A percentile compares a stretch with the other conserved stretches of the same genome.
phyloP scores from a whole-genome alignment of 2,797 vertebrate species.

The Sebastes matsubarae region DNA sequence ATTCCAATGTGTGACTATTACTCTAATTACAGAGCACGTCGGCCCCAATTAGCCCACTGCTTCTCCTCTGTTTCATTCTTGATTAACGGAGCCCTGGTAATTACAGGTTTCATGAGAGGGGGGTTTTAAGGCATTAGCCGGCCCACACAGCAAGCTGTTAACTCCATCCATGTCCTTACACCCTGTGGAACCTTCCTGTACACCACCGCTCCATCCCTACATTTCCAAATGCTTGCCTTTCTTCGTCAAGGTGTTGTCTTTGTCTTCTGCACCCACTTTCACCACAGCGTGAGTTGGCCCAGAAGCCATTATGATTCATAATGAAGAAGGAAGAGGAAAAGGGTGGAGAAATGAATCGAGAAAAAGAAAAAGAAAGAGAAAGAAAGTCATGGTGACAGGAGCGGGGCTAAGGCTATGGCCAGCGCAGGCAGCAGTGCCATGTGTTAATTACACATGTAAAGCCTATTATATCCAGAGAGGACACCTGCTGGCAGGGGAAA shows the following conservation, averaged over 20 bases:
- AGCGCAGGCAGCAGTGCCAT: constrained; percentile 78
- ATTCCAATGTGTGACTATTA: constrained; percentile 89
- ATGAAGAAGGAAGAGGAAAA: constrained; percentile 55
- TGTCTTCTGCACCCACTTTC: constrained; percentile 48
- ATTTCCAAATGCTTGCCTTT: constrained; percentile 34
- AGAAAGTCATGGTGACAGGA: constrained; percentile 65
- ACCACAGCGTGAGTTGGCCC: constrained; percentile 46
- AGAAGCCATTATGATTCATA: constrained; percentile 57
- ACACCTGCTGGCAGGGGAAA: constrained; percentile 96
- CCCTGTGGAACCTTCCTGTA: constrained; percentile 5
- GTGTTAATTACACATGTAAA: constrained; percentile 97
- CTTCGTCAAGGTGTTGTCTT: constrained; percentile 53
- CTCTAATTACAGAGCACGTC: constrained; percentile 90
- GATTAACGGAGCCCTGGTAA: constrained; percentile 88
- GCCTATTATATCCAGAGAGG: constrained; percentile 93
- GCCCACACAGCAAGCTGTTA: constrained; percentile 82
- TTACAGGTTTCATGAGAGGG: constrained; percentile 78
- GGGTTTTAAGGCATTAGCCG: constrained; percentile 69
- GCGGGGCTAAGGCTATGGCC: constrained; percentile 50
- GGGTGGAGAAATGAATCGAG: constrained; percentile 36
- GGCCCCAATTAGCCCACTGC: constrained; percentile 86
- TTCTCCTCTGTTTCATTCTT: constrained; percentile 83
- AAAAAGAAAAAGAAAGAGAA: constrained; percentile 43
- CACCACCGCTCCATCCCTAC: neutral
- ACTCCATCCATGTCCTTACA: constrained; percentile 62